Percentiles rank a stretch among this genome's conserved stretches.
Conservation (phyloP, 1,140 invertebrate genomes). For the Sarcophaga bullata region DNA sequence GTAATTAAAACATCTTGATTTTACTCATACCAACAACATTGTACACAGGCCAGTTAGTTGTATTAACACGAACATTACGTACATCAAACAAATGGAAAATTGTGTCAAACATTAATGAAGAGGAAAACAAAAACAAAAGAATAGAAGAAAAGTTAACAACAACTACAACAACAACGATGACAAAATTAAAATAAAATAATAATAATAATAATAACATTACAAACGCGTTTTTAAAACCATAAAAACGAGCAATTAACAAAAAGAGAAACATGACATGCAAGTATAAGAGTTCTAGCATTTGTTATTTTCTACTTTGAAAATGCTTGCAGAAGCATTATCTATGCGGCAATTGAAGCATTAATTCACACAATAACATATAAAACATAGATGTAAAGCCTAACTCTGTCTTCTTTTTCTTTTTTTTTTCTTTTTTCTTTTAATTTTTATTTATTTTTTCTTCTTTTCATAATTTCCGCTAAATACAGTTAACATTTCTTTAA, state of each 20-base stretch:
- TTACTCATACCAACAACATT: background rate
- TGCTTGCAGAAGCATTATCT: no score
- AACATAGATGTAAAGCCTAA: no score
- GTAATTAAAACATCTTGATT: slow-evolving; percentile 22
- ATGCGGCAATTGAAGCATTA: no score
- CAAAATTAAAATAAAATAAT: background rate
- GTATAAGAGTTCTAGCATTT: no score
- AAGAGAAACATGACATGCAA: no score
- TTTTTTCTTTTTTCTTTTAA: background rate
- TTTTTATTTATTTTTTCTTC: background rate
- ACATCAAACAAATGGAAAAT: background rate
- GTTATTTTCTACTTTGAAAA: no score
- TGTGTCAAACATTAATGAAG: slow-evolving; percentile 15
- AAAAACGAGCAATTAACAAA: no score
- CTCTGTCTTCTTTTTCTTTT: background rate
- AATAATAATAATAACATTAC: background rate
- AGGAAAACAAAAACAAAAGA: no score
- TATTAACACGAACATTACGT: background rate
- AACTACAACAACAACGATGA: background rate
- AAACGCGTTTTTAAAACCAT: background rate
- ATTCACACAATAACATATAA: no score
- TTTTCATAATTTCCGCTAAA: slow-evolving; percentile 17
- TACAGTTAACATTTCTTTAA: slow-evolving; percentile 24
- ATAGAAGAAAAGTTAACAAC: background rate
- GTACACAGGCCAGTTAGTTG: no score